These are phyloP conservation scores for Syrista parreyssii DNA, from an alignment of 2,888 invertebrate genomes.

Conservation along the genomic window DNA sequence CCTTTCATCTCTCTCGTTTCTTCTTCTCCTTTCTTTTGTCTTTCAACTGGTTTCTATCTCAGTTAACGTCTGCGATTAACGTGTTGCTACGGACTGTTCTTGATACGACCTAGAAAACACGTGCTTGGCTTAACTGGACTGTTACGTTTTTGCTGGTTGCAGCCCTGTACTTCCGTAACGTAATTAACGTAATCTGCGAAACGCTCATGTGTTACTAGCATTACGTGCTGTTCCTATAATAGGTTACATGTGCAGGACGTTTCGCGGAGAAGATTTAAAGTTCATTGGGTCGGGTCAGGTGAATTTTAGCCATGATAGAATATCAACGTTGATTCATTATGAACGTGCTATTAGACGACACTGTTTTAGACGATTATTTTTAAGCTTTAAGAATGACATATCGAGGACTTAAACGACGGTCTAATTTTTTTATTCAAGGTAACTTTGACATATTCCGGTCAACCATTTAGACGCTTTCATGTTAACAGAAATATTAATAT, in stretches of 20 bases:
- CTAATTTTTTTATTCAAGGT: background rate
- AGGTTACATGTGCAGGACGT: background rate
- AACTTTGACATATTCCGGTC: background rate
- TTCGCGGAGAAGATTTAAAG: constrained; percentile 36
- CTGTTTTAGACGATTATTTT: background rate
- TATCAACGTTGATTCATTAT: background rate
- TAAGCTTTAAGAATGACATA: background rate
- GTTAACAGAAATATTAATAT: background rate
- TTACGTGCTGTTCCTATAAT: background rate
- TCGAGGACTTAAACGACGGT: background rate
- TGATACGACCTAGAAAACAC: background rate
- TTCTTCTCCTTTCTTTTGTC: background rate
- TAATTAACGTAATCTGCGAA: background rate
- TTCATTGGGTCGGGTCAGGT: constrained; percentile 46
- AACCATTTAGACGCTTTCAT: background rate
- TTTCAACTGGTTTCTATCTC: background rate
- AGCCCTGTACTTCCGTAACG: background rate
- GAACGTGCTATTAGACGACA: background rate
- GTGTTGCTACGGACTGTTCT: background rate
- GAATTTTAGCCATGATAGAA: constrained; percentile 17
- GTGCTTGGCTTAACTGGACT: background rate
- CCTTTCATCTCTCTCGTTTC: background rate
- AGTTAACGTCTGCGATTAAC: background rate
- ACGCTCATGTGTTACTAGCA: background rate
- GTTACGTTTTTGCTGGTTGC: background rate